Base-by-base conservation (phyloP, 2,113 vertebrate species). In the Salvelinus fontinalis region DNA sequence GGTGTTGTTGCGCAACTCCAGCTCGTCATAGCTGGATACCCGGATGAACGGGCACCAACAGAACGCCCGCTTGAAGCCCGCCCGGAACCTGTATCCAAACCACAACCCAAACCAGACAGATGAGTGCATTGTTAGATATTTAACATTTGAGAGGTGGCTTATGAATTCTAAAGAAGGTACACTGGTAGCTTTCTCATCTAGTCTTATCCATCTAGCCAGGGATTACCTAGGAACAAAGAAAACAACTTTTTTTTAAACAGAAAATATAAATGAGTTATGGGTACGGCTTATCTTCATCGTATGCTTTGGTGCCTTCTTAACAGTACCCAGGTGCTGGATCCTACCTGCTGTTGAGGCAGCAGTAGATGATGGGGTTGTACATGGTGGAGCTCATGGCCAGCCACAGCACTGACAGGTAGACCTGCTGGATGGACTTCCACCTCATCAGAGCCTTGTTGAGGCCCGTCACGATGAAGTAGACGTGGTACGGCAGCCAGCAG, bases 281-380 rank as follows among this genome's bases (percentile, higher is more conserved):
- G 39, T 11, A 44, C 1, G 39, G 39, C 39, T 39, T 39, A 39
- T 39, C 39, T 39, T 39, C 8, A 44, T 16, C 16, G 4, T 54
- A 54, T 18, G 51, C 16, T 16, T 4, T 54, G 12, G 13, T 51
- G 2, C 14, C 14, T 51, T 16, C 14, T 51, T 4, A 51, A 51
- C 14, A 16, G 4, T 3, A 16, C 14, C 39, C 7, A 51, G 12
- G 49, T 54, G 12, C 16, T 4, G 16, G 51, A 54, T 54, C 67
- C 29, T 22, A 69, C 67, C 67, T 69, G 76, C 79, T 66, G 13
- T 86, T 86, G 27, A 86, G 79, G 31, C 84, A 86, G 77, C 82
- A 86, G 84, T 86, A 86, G 79, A 86, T 86, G 70, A 86, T 86
- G 18, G 84, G 84, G 70, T 86, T 86, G 79, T 86, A 86, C 84